Conservation (phyloP, 2,888 invertebrate genomes). For the Apeira syringaria region DNA sequence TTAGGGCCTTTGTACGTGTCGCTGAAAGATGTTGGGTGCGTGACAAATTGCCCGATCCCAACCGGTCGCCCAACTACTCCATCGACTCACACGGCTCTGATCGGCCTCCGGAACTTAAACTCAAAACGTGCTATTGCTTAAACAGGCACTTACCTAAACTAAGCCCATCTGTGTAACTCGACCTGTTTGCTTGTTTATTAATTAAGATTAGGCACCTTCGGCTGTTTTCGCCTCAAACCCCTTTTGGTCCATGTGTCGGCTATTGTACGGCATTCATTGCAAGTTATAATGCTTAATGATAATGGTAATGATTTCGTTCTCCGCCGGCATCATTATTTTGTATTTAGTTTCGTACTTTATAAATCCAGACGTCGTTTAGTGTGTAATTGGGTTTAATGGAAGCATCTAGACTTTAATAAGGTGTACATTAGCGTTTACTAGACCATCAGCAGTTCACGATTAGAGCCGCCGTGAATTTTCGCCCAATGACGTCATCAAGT, state of each 20-base stretch:
- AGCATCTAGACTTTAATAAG: no score
- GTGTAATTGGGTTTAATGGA: slow-evolving; percentile 29
- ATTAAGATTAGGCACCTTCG: slow-evolving; percentile 60
- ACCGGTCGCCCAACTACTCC: slow-evolving; percentile 25
- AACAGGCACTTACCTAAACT: slow-evolving; percentile 68
- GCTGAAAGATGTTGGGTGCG: slow-evolving; percentile 47
- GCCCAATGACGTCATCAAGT: no score
- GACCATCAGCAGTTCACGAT: no score
- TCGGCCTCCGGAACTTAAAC: slow-evolving; percentile 42
- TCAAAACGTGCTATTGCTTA: slow-evolving; percentile 76
- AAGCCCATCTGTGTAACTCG: slow-evolving; percentile 51
- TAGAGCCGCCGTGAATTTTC: no score
- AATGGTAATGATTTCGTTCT: slow-evolving; percentile 38
- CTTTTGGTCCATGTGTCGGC: slow-evolving; percentile 37
- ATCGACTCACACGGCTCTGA: slow-evolving; percentile 29
- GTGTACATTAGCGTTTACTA: no score
- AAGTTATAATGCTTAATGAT: slow-evolving; percentile 38
- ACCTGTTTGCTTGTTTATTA: slow-evolving; percentile 67
- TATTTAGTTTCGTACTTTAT: slow-evolving; percentile 36
- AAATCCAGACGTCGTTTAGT: slow-evolving; percentile 24
- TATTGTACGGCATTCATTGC: slow-evolving; percentile 39
- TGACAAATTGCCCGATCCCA: slow-evolving; percentile 38
- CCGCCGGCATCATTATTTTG: slow-evolving; percentile 38
- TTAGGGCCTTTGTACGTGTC: slow-evolving; percentile 62
- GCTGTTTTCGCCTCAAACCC: slow-evolving; percentile 44